Evolutionary conservation across 2,888 invertebrate genomes (phyloP).

Genomic region (Apoda limacodes): DNA sequence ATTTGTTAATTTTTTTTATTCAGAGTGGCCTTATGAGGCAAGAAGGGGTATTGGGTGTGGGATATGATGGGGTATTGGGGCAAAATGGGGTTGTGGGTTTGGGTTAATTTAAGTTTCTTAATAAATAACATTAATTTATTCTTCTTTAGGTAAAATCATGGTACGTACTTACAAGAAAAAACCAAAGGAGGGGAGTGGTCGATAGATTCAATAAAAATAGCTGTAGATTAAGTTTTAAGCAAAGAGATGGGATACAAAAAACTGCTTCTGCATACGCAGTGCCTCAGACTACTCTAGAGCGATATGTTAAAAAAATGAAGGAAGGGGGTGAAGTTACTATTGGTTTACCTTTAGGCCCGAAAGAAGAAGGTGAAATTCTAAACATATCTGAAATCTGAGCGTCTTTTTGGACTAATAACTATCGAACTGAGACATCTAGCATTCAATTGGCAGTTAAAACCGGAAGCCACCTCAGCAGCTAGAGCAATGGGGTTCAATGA

Average conservation of each 20-base stretch:
- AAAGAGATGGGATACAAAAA: slow-evolving; percentile 18
- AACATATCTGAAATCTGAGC: slow-evolving; percentile 16
- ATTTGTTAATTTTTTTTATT: too few species aligned
- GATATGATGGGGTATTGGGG: too few species aligned
- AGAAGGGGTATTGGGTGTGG: too few species aligned
- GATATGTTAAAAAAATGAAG: slow-evolving; percentile 13
- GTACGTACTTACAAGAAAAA: slow-evolving; percentile 5
- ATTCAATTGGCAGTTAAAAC: slow-evolving; percentile 19
- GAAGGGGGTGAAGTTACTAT: slow-evolving; percentile 11
- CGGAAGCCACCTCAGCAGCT: slow-evolving; percentile 20
- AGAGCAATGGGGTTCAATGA: too few species aligned
- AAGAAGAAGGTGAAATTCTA: slow-evolving; percentile 21
- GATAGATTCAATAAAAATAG: too few species aligned
- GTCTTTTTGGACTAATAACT: slow-evolving; percentile 19
- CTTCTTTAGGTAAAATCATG: slow-evolving; percentile 4
- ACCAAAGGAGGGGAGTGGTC: slow-evolving; percentile 4
- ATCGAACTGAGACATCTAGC: slow-evolving; percentile 17
- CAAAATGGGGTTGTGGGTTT: slow-evolving; percentile 1
- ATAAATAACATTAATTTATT: too few species aligned
- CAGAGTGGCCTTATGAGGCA: too few species aligned
- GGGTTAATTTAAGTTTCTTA: background rate
- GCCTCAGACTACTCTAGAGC: too few species aligned
- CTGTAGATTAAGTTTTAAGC: slow-evolving; percentile 17
- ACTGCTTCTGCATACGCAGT: slow-evolving; percentile 18
- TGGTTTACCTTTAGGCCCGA: slow-evolving; percentile 9